Percentiles rank a stretch among this genome's conserved stretches.
These are phyloP conservation scores for Cryptophagus acutangulus DNA, from an alignment of 2,888 invertebrate species.

Conservation along the genomic window DNA sequence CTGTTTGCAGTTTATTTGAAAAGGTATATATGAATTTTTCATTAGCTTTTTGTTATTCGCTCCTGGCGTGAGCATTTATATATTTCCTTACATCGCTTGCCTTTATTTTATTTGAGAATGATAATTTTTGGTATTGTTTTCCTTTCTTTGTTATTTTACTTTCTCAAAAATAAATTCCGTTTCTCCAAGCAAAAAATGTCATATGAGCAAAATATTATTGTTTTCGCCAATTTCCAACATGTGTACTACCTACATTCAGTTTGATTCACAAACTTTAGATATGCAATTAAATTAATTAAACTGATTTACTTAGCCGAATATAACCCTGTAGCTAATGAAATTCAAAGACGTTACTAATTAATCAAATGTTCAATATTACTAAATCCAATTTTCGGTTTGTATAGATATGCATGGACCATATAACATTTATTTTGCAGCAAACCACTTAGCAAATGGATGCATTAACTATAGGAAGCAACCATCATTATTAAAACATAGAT, in stretches of 20 bases:
- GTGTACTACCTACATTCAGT: too few species aligned
- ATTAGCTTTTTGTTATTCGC: slow-evolving; percentile 4
- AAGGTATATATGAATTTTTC: slow-evolving; percentile 4
- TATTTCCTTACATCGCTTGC: too few species aligned
- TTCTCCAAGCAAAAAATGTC: too few species aligned
- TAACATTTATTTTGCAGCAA: neutral
- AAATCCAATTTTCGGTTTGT: neutral
- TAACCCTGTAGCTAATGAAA: slow-evolving; percentile 17
- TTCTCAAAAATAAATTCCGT: too few species aligned
- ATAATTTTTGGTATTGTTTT: too few species aligned
- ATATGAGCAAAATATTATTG: too few species aligned
- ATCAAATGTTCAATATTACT: slow-evolving; percentile 15
- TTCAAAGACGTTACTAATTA: slow-evolving; percentile 21
- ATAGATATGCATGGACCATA: neutral
- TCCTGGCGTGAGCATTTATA: neutral
- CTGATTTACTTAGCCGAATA: slow-evolving; percentile 19
- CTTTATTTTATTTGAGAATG: too few species aligned
- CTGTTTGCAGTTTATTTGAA: slow-evolving; percentile 2
- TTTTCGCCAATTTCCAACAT: too few species aligned
- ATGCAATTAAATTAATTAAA: slow-evolving; percentile 20
- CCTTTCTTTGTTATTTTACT: too few species aligned
- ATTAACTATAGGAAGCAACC: slow-evolving; percentile 4
- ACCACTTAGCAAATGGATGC: slow-evolving; percentile 3
- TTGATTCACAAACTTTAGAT: too few species aligned
- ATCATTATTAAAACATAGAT: too few species aligned